Conservation (phyloP, 2,888 invertebrate species). For the Colletes collaris region DNA sequence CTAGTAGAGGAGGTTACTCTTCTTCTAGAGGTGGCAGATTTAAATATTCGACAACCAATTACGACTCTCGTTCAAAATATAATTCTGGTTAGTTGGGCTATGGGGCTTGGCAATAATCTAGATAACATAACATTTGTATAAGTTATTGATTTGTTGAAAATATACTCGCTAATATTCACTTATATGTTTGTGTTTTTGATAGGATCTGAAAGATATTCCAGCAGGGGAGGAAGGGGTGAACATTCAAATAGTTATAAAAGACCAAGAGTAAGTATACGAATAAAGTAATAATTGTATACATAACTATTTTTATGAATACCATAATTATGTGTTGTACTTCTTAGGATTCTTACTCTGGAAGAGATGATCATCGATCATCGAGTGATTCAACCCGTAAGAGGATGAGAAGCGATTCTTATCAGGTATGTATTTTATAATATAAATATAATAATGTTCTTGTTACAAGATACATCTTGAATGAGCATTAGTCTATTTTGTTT, state of each 20-base stretch:
- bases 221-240: slow-evolving; percentile 78
- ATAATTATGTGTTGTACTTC: slow-evolving; percentile 2
- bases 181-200: slow-evolving; percentile 12
- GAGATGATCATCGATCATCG: slow-evolving; percentile 80
- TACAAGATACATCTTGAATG: slow-evolving; percentile 26
- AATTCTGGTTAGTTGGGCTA: slow-evolving; percentile 73
- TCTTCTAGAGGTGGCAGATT: slow-evolving; percentile 79
- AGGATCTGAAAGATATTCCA: slow-evolving; percentile 79
- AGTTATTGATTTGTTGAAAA: neutral
- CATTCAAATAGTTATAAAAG: slow-evolving; percentile 80
- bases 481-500: slow-evolving; percentile 55
- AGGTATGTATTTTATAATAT: slow-evolving; percentile 73
- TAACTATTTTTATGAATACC: neutral
- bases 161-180: neutral
- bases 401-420: slow-evolving; percentile 79
- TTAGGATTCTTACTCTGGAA: slow-evolving; percentile 78
- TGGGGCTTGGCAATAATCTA: neutral
- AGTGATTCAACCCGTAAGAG: slow-evolving; percentile 79
- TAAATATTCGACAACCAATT: slow-evolving; percentile 78
- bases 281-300: neutral
- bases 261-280: slow-evolving; percentile 73
- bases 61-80: slow-evolving; percentile 80
- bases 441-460: slow-evolving; percentile 24
- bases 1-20: slow-evolving; percentile 78
- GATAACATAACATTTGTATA: neutral